Percentiles rank a stretch among this genome's conserved stretches.
Conservation (phyloP, 2,113 vertebrate genomes). For the Vanacampus margaritifer region DNA sequence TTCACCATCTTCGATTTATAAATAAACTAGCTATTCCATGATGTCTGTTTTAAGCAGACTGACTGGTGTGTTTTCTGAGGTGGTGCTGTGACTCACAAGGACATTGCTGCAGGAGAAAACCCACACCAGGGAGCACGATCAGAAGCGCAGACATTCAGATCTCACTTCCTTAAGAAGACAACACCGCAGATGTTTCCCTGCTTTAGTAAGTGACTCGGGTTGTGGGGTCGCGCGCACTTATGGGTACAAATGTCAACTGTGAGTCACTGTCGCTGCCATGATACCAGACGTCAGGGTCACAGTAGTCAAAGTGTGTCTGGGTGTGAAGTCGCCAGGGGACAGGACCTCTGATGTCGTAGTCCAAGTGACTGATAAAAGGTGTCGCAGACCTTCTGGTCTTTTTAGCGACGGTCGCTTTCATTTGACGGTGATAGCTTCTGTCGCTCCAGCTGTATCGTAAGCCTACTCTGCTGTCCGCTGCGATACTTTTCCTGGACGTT, state of each 20-base stretch:
- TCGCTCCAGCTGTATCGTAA: background rate
- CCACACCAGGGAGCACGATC: slow-evolving; percentile 14
- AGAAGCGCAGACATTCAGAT: background rate
- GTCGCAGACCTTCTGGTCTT: background rate
- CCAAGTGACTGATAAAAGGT: background rate
- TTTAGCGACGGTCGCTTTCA: background rate
- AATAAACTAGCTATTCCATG: too few relatives aligned
- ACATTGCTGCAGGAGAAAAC: slow-evolving; percentile 27
- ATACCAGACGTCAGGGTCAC: background rate
- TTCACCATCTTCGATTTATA: too few relatives aligned
- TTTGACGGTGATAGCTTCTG: background rate
- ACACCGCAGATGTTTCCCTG: background rate
- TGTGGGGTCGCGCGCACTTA: background rate
- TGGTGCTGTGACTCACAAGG: slow-evolving; percentile 48
- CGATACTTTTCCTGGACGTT: background rate
- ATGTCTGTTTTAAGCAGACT: slow-evolving; percentile 27
- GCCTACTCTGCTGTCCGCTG: background rate
- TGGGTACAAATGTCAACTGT: background rate
- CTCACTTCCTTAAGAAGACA: background rate
- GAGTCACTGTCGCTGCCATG: slow-evolving; percentile 2
- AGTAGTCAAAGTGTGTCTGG: slow-evolving; percentile 1
- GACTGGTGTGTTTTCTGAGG: slow-evolving; percentile 30
- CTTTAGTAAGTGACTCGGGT: slow-evolving; percentile 4
- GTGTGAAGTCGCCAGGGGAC: background rate
- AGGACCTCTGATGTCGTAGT: slow-evolving; percentile 1